Evolutionary conservation across 2,888 invertebrate genomes (phyloP).

Genomic region (Zeuzera pyrina): DNA sequence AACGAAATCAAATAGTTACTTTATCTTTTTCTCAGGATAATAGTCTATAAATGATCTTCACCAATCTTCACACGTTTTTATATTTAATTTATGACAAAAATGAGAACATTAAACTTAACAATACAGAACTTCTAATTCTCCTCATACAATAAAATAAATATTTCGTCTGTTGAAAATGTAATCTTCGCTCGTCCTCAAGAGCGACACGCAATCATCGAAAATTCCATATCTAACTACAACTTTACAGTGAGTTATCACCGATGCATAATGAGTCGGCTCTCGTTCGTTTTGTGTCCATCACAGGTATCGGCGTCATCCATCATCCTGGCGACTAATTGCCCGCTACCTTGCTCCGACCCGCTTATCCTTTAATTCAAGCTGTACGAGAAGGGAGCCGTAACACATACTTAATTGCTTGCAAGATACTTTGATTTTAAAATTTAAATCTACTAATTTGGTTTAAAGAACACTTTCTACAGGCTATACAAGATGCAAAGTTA

Average conservation of each 20-base stretch:
- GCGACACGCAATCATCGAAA: slow-evolving; percentile 44
- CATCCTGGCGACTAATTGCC: slow-evolving; percentile 66
- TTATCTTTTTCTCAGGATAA: no score
- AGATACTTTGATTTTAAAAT: slow-evolving; percentile 49
- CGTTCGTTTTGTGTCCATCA: slow-evolving; percentile 64
- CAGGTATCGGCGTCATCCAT: slow-evolving; percentile 61
- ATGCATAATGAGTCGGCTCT: slow-evolving; percentile 62
- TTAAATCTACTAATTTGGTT: slow-evolving; percentile 31
- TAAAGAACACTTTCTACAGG: no score
- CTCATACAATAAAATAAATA: no score
- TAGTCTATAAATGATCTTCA: no score
- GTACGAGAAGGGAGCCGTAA: slow-evolving; percentile 40
- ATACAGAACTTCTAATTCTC: no score
- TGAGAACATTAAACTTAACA: no score
- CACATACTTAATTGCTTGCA: slow-evolving; percentile 56
- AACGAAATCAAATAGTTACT: no score
- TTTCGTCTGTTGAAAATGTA: slow-evolving; percentile 37
- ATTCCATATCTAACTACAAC: slow-evolving; percentile 59
- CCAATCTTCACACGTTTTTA: no score
- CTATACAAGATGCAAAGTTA: no score
- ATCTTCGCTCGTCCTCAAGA: slow-evolving; percentile 28
- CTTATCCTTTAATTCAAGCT: slow-evolving; percentile 66
- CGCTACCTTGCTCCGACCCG: slow-evolving; percentile 64
- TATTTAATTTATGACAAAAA: no score
- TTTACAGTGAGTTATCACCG: slow-evolving; percentile 62